phyloP scores from a whole-genome alignment of 2,888 invertebrate species.

The Tolmerus cingulatus region DNA sequence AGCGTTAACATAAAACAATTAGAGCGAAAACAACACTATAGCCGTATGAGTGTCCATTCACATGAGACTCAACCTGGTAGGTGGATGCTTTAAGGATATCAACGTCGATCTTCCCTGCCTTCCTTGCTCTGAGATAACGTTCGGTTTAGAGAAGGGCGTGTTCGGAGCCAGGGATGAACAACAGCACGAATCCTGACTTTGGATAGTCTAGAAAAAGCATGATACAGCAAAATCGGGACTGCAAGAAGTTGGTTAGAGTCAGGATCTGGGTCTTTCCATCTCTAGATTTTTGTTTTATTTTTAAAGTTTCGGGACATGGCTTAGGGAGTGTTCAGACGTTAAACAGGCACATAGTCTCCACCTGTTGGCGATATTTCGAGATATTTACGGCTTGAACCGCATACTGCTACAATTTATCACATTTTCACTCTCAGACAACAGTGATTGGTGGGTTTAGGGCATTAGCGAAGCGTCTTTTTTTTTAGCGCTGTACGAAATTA shows the following conservation, averaged over 20 bases:
- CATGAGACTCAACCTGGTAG: background rate
- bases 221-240: background rate
- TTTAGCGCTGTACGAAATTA: background rate
- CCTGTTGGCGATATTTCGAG: background rate
- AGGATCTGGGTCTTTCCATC: background rate
- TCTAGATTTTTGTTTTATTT: background rate
- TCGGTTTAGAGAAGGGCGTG: background rate
- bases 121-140: background rate
- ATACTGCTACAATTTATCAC: background rate
- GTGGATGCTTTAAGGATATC: background rate
- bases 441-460: background rate
- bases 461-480: background rate
- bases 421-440: background rate
- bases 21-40: background rate
- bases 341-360: background rate
- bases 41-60: background rate
- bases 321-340: background rate
- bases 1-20: conserved; percentile 16
- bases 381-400: background rate
- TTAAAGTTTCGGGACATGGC: background rate
- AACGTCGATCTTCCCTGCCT: background rate
- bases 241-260: background rate
- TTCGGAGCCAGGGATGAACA: background rate
- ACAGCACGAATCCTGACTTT: background rate
- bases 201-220: background rate